Base-by-base conservation (phyloP, 2,797 vertebrate genomes). In the Melanogrammus aeglefinus region DNA sequence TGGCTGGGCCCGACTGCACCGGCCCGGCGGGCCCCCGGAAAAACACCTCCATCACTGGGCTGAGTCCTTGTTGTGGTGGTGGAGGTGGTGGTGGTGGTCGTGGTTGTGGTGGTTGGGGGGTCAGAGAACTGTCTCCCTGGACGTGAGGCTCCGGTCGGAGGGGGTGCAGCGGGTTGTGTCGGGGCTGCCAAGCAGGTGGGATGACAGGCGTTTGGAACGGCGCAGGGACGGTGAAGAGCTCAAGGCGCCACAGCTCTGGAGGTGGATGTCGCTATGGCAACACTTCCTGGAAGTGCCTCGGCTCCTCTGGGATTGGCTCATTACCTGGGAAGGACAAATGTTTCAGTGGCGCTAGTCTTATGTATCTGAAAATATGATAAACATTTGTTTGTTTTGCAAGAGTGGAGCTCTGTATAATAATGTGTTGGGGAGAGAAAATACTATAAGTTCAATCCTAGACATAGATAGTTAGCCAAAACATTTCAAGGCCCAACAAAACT, bases 121-220 rank as follows among this genome's bases (percentile, higher is more conserved):
- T 97, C 95, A 97, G 77, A 97, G 96, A 91, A 96, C 93, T 77
- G 96, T 97, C 91, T 97, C 96, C 88, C 93, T 94, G 91, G 93
- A 96, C 80, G 96, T 92, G 83, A 95, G 91, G 91, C 93, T 95
- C 79, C 95, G 88, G 86, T 93, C 94, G 81, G 90, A 74, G 31
- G 66, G 35, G 63, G 63, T 4, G 24, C 9, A 74, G 81, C 86
- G 7, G 89, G 75, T 76, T 79, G 86, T 83, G 79, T 78, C 66
- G 85, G 84, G 84, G 89, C 18, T 79, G 83, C 4, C 86, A 91
- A 39, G 78, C 39, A 4, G 73, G 81, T 85, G 79, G 89, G 79
- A 86, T 36, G 88, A 84, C 78, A 85, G 79, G 75, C 88, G 84
- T 86, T 91, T 91, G 78, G 94, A 85, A 83, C 88, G 93, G 72